Base-by-base conservation (phyloP, 2,888 invertebrate genomes). In the Apantesis nais region DNA sequence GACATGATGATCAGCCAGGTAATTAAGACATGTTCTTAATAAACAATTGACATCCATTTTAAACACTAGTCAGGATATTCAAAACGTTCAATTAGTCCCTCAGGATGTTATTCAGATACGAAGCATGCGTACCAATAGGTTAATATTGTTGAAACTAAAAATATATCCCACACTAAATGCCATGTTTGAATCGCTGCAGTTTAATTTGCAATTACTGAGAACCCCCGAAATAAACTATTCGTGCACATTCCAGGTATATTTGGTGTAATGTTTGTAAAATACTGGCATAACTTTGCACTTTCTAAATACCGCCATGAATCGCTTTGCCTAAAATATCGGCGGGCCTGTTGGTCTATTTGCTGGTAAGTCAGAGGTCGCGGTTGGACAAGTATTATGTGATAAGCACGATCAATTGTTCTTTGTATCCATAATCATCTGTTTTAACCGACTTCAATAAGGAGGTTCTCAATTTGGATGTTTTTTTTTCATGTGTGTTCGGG, bases 251-350 rank as follows among this genome's bases (percentile, higher is more conserved):
- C 64, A 25, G 16, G 67, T 61, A 67, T 67, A 70, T 64, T 70
- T 65, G 68, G 64, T 66, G n/a, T 34, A 8, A 19, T 73, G 73
- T 73, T 73, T 73, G 65, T 31, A 68, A 67, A 73, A 70, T 70
- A 73, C 41, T 16, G 12, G 39, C 70, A 68, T 73, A 44, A 52
- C 66, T 55, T n/a, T 7, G 39, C 2, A 70, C 70, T 70, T 70
- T 70, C 66, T 62, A 62, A 44, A 70, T 68, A 34, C 31, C 55
- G 8, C 0, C 8, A 41, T 67, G 41, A 61, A 41, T 58, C 31
- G 12, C 2, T n/a, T 44, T 31, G 19, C 5, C 39, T 58, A 44
- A 60, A 67, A 67, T 34, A 22, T 34, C n/a, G 48, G 22, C 48
- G 48, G 19, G 48, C 22, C 7, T 22, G 19, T 48, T 22, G 22